These are phyloP conservation scores for Emmelina monodactyla DNA, from an alignment of 2,888 invertebrate genomes.

Conservation along the genomic window DNA sequence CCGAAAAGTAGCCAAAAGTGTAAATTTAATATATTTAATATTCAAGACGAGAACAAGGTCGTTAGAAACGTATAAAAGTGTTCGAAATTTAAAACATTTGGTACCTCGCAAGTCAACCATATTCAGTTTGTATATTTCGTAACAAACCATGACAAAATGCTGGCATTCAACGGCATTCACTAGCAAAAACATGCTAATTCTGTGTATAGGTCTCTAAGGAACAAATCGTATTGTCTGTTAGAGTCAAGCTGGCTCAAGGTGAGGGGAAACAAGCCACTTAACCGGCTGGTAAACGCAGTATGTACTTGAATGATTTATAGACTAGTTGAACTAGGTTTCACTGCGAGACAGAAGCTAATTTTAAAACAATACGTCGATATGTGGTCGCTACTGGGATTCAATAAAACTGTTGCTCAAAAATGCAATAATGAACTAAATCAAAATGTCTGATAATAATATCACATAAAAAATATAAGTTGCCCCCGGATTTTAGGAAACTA, in stretches of 20 bases:
- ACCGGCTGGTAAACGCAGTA: constrained; percentile 1
- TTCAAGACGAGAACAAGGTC: no score
- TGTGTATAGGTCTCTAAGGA: background rate
- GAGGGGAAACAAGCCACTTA: constrained; percentile 16
- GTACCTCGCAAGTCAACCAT: no score
- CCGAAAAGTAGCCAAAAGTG: no score
- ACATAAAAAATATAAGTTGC: no score
- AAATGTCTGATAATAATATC: no score
- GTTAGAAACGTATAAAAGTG: no score
- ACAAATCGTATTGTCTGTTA: constrained; percentile 19
- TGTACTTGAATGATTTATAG: background rate
- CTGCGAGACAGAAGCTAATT: background rate
- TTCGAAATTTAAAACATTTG: no score
- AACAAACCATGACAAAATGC: constrained; percentile 17
- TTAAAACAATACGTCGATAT: constrained; percentile 1
- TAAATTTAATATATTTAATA: no score
- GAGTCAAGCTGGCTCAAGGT: constrained; percentile 15
- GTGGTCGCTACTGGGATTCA: no score
- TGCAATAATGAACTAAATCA: no score
- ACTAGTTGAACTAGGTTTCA: constrained; percentile 2
- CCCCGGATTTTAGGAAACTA: no score
- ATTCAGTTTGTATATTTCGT: constrained; percentile 12
- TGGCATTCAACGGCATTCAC: constrained; percentile 23
- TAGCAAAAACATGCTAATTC: constrained; percentile 21
- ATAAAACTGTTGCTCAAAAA: no score